Conservation (phyloP, 2,113 vertebrate species). For the Lophura nycthemera region DNA sequence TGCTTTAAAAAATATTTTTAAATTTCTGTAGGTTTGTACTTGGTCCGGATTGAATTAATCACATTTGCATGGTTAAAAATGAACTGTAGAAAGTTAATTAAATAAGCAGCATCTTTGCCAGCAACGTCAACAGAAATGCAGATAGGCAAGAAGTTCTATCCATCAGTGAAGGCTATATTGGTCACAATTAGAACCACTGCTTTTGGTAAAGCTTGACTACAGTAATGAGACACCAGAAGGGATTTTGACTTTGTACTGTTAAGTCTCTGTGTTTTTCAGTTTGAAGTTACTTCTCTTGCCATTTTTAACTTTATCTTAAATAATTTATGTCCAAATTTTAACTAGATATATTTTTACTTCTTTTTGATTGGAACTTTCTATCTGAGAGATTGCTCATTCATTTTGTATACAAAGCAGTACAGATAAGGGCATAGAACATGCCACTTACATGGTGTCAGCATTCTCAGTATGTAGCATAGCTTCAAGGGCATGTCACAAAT, state of each 20-base stretch:
- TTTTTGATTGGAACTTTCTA: not conserved
- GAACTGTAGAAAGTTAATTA: not conserved
- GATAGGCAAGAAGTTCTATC: not conserved
- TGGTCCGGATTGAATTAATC: not conserved
- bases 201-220: not conserved
- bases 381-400: rapidly evolving
- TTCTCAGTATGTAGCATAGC: constrained; percentile 16
- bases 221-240: not conserved
- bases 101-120: not conserved
- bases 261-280: not conserved
- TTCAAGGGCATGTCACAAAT: constrained; percentile 48
- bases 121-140: not conserved
- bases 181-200: not conserved
- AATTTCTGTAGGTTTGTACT: not conserved
- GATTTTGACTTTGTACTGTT: not conserved
- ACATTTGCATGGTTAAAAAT: not conserved
- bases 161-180: not conserved
- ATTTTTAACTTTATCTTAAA: not conserved
- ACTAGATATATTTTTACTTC: not conserved
- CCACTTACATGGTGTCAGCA: constrained; percentile 25
- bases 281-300: not conserved
- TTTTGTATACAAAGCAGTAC: not conserved
- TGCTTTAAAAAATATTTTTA: not conserved
- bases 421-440: not conserved
- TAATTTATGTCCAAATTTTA: not conserved